Evolutionary conservation across 2,797 vertebrate species (phyloP).

Genomic region (Lerista edwardsae): DNA sequence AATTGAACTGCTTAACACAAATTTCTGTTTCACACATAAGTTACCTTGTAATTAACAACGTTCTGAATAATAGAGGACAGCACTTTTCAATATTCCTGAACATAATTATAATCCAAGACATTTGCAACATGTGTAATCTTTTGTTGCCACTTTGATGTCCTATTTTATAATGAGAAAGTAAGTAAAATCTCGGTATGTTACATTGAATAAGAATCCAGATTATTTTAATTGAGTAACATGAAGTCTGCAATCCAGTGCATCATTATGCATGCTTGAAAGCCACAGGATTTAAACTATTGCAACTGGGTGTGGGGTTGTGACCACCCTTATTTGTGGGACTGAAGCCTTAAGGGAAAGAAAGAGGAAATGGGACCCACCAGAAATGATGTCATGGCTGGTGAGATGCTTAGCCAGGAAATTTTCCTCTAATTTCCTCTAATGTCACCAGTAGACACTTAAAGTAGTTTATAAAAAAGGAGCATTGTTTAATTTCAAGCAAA

Average conservation of each 20-base stretch:
- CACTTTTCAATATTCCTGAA: slow-evolving; percentile 42
- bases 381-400: no score
- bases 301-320: neutral
- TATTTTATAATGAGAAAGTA: slow-evolving; percentile 10
- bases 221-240: neutral
- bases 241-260: neutral
- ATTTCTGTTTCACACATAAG: slow-evolving; percentile 43
- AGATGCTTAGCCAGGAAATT: neutral
- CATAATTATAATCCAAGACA: slow-evolving; percentile 31
- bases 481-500: neutral
- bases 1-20: slow-evolving; percentile 62
- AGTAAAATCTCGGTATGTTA: neutral
- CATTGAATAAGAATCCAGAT: neutral
- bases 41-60: slow-evolving; percentile 65
- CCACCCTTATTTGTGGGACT: neutral
- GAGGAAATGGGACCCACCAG: no score
- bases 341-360: neutral
- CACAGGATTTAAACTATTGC: neutral
- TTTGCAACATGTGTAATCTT: slow-evolving; percentile 32
- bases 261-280: neutral
- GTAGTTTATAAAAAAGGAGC: neutral
- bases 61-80: slow-evolving; percentile 54
- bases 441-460: neutral
- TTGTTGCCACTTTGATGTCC: neutral
- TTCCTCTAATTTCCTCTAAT: neutral